phyloP scores from a whole-genome alignment of 2,113 vertebrate species.

The Alectura lathami region DNA sequence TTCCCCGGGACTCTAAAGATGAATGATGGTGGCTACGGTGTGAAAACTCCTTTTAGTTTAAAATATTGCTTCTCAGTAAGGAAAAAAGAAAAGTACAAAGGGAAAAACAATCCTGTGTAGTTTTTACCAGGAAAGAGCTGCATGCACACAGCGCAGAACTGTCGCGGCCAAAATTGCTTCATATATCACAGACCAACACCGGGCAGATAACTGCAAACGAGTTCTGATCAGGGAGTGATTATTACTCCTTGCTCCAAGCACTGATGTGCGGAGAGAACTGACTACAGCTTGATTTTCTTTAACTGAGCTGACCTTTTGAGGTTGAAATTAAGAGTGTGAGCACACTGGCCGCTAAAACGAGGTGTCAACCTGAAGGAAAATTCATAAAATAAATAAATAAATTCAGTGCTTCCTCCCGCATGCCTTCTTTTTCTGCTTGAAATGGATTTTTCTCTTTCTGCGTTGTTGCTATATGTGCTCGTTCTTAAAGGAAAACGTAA shows the following conservation, averaged over 20 bases:
- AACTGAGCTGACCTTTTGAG: constrained; percentile 5
- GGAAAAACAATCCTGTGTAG: neutral
- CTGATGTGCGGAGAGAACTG: constrained; percentile 5
- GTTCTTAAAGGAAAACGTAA: neutral
- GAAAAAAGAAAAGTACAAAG: neutral
- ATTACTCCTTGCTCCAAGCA: constrained; percentile 32
- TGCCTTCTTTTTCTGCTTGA: neutral
- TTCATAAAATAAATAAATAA: neutral
- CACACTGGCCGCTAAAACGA: neutral
- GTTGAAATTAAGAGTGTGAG: constrained; percentile 33
- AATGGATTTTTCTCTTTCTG: neutral
- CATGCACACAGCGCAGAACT: constrained; percentile 30
- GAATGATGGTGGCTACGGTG: constrained; percentile 43
- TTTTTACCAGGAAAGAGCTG: constrained; percentile 40
- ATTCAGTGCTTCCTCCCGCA: neutral
- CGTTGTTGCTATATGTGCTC: neutral
- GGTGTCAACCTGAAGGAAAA: constrained; percentile 1
- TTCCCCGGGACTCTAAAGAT: constrained; percentile 46
- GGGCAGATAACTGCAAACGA: constrained; percentile 67
- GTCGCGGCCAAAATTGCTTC: constrained; percentile 72
- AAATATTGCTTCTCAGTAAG: constrained; percentile 40
- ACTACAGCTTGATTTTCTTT: constrained; percentile 26
- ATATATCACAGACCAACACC: constrained; percentile 66
- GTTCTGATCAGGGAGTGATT: constrained; percentile 68
- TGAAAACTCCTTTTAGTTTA: constrained; percentile 73